Evolutionary conservation across 2,113 vertebrate genomes (phyloP).

Genomic region (Prolemur simus): DNA sequence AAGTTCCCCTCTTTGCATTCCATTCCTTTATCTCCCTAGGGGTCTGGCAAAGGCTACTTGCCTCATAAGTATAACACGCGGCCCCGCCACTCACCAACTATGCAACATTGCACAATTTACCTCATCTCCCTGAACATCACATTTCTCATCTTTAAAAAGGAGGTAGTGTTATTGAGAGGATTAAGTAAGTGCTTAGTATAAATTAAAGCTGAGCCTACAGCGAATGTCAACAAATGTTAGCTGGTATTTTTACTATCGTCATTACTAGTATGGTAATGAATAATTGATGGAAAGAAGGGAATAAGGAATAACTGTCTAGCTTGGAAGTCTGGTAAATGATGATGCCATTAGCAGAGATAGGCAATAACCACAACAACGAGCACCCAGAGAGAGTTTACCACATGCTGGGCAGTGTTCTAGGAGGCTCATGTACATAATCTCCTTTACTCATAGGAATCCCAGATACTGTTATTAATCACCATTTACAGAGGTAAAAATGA

Average conservation of each 20-base stretch:
- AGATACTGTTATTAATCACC: not conserved
- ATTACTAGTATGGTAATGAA: not conserved
- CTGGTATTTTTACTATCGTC: not conserved
- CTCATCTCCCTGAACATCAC: not conserved
- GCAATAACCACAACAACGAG: not conserved
- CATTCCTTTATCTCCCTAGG: no score
- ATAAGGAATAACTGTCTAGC: not conserved
- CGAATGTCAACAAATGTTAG: not conserved
- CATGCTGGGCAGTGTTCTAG: not conserved
- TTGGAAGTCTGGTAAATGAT: not conserved
- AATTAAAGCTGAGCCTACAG: not conserved
- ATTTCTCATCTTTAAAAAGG: not conserved
- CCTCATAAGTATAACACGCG: not conserved
- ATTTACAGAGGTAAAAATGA: not conserved
- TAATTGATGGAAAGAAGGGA: not conserved
- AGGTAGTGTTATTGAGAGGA: not conserved
- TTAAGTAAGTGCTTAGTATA: not conserved
- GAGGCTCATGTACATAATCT: not conserved
- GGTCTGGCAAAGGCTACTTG: no score
- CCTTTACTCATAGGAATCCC: not conserved
- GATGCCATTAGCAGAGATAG: not conserved
- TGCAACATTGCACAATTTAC: not conserved
- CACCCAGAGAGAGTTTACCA: not conserved
- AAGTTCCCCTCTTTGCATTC: no score
- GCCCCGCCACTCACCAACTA: not conserved